These are phyloP conservation scores for Drosophila sp. DNA, from an alignment of 1,140 invertebrate genomes.

Conservation along the genomic window DNA sequence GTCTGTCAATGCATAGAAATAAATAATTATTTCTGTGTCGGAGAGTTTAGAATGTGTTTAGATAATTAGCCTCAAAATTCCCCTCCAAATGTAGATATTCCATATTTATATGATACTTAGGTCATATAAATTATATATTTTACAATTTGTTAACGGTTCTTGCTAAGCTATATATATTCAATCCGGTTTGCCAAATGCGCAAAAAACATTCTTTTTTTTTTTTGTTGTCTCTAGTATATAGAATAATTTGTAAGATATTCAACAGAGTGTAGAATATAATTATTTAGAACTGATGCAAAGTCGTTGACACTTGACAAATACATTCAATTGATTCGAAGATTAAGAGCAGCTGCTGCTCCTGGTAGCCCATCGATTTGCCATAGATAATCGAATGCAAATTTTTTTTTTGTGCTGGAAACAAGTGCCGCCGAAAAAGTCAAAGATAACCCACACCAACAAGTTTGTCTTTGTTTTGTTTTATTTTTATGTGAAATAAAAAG, in stretches of 20 bases:
- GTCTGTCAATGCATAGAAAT: not conserved
- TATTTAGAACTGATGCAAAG: constrained; percentile 38
- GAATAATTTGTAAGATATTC: constrained; percentile 22
- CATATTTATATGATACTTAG: constrained; percentile 12
- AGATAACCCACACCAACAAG: constrained; percentile 17
- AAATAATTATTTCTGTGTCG: not conserved
- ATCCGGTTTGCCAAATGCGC: constrained; percentile 59
- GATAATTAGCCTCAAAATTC: not conserved
- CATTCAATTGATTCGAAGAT: constrained; percentile 36
- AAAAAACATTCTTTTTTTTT: constrained; percentile 23
- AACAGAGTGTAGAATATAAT: constrained; percentile 36
- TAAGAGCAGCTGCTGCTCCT: constrained; percentile 16
- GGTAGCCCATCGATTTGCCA: constrained; percentile 45
- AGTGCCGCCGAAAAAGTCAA: constrained; percentile 1
- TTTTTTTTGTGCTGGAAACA: not conserved
- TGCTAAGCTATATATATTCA: constrained; percentile 18
- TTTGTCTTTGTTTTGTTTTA: constrained; percentile 39
- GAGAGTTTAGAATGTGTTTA: not conserved
- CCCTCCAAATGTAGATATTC: not conserved
- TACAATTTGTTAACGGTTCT: constrained; percentile 62
- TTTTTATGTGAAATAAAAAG: constrained; percentile 45
- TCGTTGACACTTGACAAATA: constrained; percentile 58
- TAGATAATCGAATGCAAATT: constrained; percentile 44
- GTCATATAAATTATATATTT: constrained; percentile 40
- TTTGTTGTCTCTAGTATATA: not conserved